phyloP scores from a whole-genome alignment of 2,797 vertebrate species.

The Rhinogobio ventralis region DNA sequence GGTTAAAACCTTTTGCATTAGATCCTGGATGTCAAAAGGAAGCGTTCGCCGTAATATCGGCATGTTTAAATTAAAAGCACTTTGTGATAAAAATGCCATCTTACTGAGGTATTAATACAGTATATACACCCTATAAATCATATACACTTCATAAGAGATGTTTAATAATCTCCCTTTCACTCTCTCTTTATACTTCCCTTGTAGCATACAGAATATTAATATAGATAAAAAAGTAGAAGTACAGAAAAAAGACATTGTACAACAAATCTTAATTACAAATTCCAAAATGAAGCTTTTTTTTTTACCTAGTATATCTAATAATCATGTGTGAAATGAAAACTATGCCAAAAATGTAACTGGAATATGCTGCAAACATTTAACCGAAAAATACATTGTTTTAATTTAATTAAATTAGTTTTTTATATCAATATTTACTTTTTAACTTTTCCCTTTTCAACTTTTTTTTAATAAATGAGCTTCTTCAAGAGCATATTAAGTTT shows the following conservation, averaged over 20 bases:
- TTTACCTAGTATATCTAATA: background rate
- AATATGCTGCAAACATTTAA: background rate
- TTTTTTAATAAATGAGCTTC: background rate
- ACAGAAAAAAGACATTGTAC: background rate
- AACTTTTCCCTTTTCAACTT: background rate
- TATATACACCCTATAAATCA: background rate
- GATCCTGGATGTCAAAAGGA: background rate
- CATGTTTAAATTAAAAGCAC: background rate
- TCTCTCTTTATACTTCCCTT: background rate
- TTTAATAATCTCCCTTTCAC: background rate
- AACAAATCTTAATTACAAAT: background rate
- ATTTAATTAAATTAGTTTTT: background rate
- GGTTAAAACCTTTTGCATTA: background rate
- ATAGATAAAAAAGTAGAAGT: background rate
- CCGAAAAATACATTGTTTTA: background rate
- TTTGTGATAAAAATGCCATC: background rate
- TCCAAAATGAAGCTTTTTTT: background rate
- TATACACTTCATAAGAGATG: background rate
- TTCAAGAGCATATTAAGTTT: background rate
- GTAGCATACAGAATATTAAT: background rate
- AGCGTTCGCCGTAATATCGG: background rate
- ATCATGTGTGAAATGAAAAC: background rate
- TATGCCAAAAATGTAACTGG: background rate
- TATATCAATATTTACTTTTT: background rate
- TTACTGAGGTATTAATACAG: background rate